phyloP scores from a whole-genome alignment of 2,888 invertebrate genomes.

The Phoenoteleia sp. region DNA sequence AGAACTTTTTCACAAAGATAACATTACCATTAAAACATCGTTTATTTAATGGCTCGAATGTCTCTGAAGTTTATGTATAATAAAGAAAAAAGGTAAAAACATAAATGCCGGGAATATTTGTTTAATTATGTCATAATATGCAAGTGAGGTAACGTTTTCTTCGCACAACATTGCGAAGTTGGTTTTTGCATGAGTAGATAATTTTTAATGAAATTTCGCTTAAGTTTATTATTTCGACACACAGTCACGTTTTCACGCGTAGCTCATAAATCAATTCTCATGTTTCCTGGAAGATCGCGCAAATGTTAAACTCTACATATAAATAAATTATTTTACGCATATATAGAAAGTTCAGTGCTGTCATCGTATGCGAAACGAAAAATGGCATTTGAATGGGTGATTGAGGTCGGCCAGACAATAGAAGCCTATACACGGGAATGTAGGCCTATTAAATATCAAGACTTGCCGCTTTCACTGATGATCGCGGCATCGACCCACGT shows the following conservation, averaged over 20 bases:
- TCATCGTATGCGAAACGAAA: slow-evolving; percentile 72
- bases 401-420: slow-evolving; percentile 71
- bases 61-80: slow-evolving; percentile 29
- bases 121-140: slow-evolving; percentile 12
- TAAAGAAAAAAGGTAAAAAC: not conserved
- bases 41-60: slow-evolving; percentile 55
- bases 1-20: slow-evolving; percentile 65
- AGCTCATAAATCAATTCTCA: slow-evolving; percentile 63
- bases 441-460: slow-evolving; percentile 72
- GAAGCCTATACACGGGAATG: slow-evolving; percentile 56
- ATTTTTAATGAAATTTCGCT: too few species aligned
- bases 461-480: slow-evolving; percentile 72
- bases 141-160: not conserved
- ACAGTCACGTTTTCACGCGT: not conserved
- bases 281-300: slow-evolving; percentile 38
- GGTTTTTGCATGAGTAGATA: too few species aligned
- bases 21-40: slow-evolving; percentile 63
- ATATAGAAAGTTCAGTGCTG: slow-evolving; percentile 68
- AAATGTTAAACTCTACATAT: slow-evolving; percentile 60
- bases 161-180: not conserved
- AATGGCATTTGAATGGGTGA: slow-evolving; percentile 73
- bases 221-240: not conserved
- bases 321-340: slow-evolving; percentile 54
- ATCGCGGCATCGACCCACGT: slow-evolving; percentile 62
- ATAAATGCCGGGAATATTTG: slow-evolving; percentile 20